These are phyloP conservation scores for Cassiopea andromeda DNA, from an alignment of 30 jellyfish, hydroid and myxozoan species.

Conservation along the genomic window DNA sequence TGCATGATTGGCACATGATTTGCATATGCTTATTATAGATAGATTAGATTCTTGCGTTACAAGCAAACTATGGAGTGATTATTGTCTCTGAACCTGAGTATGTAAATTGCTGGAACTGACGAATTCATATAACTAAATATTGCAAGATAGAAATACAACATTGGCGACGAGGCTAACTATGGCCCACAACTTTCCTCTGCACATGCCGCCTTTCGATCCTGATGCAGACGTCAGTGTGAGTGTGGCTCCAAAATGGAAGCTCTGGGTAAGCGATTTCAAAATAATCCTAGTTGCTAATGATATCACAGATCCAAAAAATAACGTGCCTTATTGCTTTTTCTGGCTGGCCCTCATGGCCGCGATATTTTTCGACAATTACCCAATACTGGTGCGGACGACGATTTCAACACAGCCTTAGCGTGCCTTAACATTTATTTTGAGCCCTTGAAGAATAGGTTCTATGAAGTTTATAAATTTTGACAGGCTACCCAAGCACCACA, in stretches of 20 bases:
- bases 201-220: conserved; percentile 10
- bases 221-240: conserved; percentile 5
- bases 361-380: conserved; percentile 64
- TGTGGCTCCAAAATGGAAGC: conserved; percentile 13
- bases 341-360: conserved; percentile 32
- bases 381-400: conserved; percentile 19
- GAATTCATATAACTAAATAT: too few species aligned
- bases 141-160: not conserved
- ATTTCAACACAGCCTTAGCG: conserved; percentile 16
- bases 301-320: not conserved
- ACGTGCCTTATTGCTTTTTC: conserved; percentile 41
- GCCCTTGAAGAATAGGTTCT: conserved; percentile 2
- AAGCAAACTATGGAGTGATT: too few species aligned
- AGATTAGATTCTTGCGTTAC: too few species aligned
- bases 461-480: conserved; percentile 40
- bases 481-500: conserved; percentile 41
- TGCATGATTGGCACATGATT: too few species aligned
- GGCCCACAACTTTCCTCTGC: not conserved
- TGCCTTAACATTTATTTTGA: conserved; percentile 21
- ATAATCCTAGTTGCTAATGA: conserved; percentile 6
- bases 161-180: not conserved
- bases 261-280: conserved; percentile 15
- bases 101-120: too few species aligned
- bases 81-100: too few species aligned
- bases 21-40: too few species aligned